Evolutionary conservation across 2,113 vertebrate genomes (phyloP).

Genomic region (Amphilophus citrinellus): DNA sequence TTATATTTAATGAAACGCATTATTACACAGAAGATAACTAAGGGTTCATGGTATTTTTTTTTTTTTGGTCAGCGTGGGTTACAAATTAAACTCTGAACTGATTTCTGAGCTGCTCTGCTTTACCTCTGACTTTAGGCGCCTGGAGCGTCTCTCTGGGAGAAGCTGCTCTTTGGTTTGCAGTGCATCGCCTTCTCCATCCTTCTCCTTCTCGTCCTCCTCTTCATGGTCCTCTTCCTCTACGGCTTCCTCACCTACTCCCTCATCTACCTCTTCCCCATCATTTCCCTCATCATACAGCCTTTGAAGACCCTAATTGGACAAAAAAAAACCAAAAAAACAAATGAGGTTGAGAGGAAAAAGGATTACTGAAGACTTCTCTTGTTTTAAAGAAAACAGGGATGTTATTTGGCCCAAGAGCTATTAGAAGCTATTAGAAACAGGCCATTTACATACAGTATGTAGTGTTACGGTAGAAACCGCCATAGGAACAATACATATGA

Average conservation of each 20-base stretch:
- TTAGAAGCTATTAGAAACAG: background rate
- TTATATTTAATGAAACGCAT: background rate
- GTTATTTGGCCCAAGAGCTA: background rate
- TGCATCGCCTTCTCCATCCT: constrained; percentile 60
- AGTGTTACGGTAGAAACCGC: background rate
- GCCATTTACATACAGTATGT: background rate
- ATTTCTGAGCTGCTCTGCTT: background rate
- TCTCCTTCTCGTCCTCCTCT: constrained; percentile 74
- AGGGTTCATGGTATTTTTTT: background rate
- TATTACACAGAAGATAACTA: background rate
- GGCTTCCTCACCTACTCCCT: constrained; percentile 76
- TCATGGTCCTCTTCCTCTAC: constrained; percentile 76
- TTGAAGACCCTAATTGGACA: constrained; percentile 72
- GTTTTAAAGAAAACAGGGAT: background rate
- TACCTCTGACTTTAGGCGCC: constrained; percentile 83
- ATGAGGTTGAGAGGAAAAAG: background rate
- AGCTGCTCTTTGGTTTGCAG: constrained; percentile 68
- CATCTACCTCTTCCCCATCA: constrained; percentile 78
- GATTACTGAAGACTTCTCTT: background rate
- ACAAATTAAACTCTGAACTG: background rate
- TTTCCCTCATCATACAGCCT: constrained; percentile 77
- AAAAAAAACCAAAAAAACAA: background rate
- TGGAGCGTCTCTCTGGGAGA: constrained; percentile 79
- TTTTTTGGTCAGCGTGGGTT: background rate
- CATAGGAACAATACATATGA: background rate